A percentile compares a stretch with the other conserved stretches of the same genome.
These are phyloP conservation scores for Rhagonycha fulva DNA, from an alignment of 2,888 invertebrate species.

Conservation along the genomic window DNA sequence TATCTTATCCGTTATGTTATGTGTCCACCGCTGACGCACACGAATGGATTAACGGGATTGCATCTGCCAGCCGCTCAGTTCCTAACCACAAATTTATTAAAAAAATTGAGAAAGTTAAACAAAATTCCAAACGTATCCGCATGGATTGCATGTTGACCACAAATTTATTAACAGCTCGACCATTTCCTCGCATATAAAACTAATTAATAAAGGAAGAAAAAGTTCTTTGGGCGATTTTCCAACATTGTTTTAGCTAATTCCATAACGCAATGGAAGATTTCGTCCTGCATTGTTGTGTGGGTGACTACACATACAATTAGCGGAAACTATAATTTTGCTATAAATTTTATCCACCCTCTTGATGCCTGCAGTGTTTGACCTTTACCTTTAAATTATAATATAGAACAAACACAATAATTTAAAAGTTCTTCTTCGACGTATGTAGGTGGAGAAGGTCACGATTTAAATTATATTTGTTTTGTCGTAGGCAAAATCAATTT, in stretches of 20 bases:
- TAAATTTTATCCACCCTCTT: not conserved
- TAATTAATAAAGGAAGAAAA: no score
- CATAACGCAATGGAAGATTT: not conserved
- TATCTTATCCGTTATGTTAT: no score
- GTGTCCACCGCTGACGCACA: no score
- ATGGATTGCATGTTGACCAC: no score
- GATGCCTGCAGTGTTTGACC: not conserved
- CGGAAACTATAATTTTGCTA: not conserved
- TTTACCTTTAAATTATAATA: not conserved
- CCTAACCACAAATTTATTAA: no score
- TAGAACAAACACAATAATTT: not conserved
- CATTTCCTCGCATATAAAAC: no score
- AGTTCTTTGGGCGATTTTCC: not conserved
- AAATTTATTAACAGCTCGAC: no score
- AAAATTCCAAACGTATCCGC: no score
- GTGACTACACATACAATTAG: not conserved
- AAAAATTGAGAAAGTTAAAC: no score
- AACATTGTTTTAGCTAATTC: not conserved
- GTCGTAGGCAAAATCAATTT: not conserved
- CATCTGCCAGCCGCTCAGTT: no score
- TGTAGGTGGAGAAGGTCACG: not conserved
- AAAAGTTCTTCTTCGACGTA: not conserved
- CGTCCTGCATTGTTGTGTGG: not conserved
- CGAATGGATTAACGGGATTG: no score
- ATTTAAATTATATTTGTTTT: not conserved